Conservation (phyloP, 2,888 invertebrate genomes). For the Synanthedon andrenaeformis region DNA sequence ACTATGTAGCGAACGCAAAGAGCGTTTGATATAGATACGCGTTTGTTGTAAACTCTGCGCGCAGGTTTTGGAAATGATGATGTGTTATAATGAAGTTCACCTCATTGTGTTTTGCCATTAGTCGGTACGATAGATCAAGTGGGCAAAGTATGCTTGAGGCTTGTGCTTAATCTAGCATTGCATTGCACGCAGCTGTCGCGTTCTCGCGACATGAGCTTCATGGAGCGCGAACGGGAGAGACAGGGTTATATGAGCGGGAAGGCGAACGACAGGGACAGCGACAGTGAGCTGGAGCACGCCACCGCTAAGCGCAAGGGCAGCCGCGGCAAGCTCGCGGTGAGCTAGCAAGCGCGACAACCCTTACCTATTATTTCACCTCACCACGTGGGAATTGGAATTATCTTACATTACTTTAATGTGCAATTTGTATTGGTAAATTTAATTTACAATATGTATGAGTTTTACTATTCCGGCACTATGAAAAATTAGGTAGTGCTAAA, state of each 20-base stretch:
- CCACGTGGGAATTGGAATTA: no score
- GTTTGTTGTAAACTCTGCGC: no score
- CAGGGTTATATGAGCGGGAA: slow-evolving; percentile 66
- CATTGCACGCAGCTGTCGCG: slow-evolving; percentile 61
- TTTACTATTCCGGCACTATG: no score
- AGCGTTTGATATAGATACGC: no score
- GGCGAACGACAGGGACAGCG: slow-evolving; percentile 78
- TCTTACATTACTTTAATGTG: no score
- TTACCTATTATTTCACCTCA: not conserved
- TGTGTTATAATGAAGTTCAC: no score
- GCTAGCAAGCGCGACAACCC: slow-evolving; percentile 51
- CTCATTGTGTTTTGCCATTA: no score
- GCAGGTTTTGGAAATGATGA: no score
- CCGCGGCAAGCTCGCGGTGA: slow-evolving; percentile 79
- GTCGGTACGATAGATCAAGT: not conserved
- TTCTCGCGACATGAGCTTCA: slow-evolving; percentile 62
- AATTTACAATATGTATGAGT: no score
- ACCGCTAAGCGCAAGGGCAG: slow-evolving; percentile 67
- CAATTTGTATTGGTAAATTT: no score
- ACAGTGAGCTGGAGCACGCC: slow-evolving; percentile 84
- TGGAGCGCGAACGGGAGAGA: slow-evolving; percentile 64
- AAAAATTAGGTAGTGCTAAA: no score
- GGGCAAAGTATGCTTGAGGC: not conserved
- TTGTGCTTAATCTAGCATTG: slow-evolving; percentile 1
- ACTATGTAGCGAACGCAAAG: no score